A percentile compares a stretch with the other conserved stretches of the same genome.
Evolutionary conservation across 2,888 invertebrate genomes (phyloP).

Genomic region (Chloroclystis v-ata): DNA sequence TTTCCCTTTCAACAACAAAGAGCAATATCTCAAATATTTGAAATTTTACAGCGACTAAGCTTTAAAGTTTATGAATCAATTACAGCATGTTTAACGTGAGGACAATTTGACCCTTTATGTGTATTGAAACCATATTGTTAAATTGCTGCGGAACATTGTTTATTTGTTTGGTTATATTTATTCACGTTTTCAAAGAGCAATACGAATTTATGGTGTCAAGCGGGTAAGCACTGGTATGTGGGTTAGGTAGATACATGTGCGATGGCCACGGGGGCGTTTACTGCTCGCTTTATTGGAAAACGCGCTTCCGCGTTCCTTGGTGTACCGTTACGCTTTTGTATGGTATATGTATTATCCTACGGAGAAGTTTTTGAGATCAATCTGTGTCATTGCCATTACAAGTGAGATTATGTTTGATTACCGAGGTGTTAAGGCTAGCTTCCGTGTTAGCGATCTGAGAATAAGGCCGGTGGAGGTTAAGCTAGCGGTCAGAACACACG

Average conservation of each 20-base stretch:
- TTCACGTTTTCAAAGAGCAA: not conserved
- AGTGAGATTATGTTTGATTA: no score
- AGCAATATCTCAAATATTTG: constrained; percentile 23
- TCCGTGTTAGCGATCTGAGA: no score
- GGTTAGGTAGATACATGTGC: constrained; percentile 6
- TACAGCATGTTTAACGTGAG: not conserved
- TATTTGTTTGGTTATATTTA: not conserved
- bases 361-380: no score
- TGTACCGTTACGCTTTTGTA: constrained; percentile 45
- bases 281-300: constrained; percentile 67
- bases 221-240: constrained; percentile 8
- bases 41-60: constrained; percentile 11
- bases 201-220: constrained; percentile 45
- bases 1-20: constrained; percentile 23
- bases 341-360: no score
- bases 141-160: not conserved
- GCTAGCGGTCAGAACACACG: constrained; percentile 20
- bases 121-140: no score
- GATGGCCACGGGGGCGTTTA: constrained; percentile 53
- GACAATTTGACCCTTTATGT: no score
- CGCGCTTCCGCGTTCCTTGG: constrained; percentile 64
- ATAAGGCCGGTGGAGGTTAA: not conserved
- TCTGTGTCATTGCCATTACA: no score
- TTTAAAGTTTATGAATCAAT: constrained; percentile 15
- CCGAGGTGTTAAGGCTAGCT: no score